phyloP scores from a whole-genome alignment of 2,113 vertebrate genomes.

The Odocoileus hemionus region DNA sequence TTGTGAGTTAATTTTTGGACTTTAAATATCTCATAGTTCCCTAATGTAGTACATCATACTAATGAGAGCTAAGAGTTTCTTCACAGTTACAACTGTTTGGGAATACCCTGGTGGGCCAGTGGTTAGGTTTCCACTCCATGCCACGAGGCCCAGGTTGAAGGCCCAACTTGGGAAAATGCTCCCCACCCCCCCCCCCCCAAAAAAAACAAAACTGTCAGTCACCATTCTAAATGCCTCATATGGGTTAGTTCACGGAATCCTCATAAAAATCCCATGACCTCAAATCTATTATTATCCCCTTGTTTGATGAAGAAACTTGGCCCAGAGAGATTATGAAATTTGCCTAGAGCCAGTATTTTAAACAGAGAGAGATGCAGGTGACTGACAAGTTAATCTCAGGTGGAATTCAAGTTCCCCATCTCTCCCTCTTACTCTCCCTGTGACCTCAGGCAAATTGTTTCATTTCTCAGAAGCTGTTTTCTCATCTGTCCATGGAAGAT shows the following conservation, averaged over 20 bases:
- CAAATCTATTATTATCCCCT: neutral
- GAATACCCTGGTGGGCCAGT: neutral
- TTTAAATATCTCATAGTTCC: neutral
- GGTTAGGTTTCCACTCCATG: neutral
- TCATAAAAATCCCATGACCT: neutral
- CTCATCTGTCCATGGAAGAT: neutral
- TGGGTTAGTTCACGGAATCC: neutral
- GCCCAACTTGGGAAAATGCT: neutral
- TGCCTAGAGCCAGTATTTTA: neutral
- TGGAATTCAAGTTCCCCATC: neutral
- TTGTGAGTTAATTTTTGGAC: neutral
- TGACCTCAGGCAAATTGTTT: constrained; percentile 31
- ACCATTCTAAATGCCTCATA: neutral
- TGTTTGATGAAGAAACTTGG: constrained; percentile 29
- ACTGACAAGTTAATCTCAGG: neutral
- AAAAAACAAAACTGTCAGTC: neutral
- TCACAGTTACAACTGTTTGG: neutral
- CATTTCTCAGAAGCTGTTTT: constrained; percentile 23
- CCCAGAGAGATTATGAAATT: neutral
- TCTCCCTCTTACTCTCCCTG: neutral
- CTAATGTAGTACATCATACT: neutral
- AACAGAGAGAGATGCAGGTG: neutral
- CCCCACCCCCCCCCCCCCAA: accelerated
- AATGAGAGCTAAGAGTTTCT: neutral
- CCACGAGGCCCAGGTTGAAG: neutral